These are phyloP conservation scores for Cyanoramphus novaezelandiae DNA, from an alignment of 2,113 vertebrate genomes.

Conservation along the genomic window DNA sequence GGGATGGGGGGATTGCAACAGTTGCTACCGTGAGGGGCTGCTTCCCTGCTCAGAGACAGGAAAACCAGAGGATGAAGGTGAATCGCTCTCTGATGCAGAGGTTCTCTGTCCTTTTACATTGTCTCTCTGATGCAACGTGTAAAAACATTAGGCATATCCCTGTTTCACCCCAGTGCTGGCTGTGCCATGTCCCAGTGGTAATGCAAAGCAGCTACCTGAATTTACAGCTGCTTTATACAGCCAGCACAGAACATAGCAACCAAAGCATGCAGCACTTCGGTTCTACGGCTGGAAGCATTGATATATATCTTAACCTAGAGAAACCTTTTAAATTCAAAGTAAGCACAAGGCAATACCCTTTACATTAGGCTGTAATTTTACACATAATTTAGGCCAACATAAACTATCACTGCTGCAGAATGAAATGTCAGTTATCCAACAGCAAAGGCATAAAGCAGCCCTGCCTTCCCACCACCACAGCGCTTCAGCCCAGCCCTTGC, in stretches of 20 bases:
- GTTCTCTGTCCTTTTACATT: background rate
- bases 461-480: background rate
- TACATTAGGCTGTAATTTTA: background rate
- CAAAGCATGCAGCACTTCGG: background rate
- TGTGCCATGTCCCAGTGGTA: background rate
- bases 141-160: background rate
- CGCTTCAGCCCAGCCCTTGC: background rate
- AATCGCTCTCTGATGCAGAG: accelerated
- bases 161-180: background rate
- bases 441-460: background rate
- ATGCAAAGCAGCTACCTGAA: constrained; percentile 1
- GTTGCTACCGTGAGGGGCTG: background rate
- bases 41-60: background rate
- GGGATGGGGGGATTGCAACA: background rate
- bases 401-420: background rate
- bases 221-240: background rate
- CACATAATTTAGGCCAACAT: background rate
- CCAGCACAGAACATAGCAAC: background rate
- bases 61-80: background rate
- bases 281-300: background rate
- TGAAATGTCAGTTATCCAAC: background rate
- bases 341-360: background rate
- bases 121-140: background rate
- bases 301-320: background rate
- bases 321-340: background rate